Base-by-base conservation (phyloP, 2,113 vertebrate genomes). In the Nothoprocta pentlandii region DNA sequence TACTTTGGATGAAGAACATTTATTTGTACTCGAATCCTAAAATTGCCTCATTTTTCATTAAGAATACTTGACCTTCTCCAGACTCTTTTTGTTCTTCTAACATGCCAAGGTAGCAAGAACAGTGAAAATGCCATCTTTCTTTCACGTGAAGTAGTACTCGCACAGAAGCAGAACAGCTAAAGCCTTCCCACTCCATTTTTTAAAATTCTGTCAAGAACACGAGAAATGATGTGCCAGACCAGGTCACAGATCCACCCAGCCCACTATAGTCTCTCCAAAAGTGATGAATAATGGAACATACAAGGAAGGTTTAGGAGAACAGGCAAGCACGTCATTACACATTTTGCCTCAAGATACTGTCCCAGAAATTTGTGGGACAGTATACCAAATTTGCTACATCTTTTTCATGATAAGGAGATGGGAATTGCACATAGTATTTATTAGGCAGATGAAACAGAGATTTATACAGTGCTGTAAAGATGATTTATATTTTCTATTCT, bases 261-360 rank as follows among this genome's bases (percentile, higher is more conserved):
- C 80, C 68, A 80, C 30, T 54, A 16, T 67, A 26, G 53, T 66
- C n/a, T 70, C 68, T 88, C 71, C 49, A 70, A 58, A 68, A 93
- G 30, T 94, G 92, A 93, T 78, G 68, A 73, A 88, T 94, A 94
- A 74, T 56, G 47, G 71, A 59, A 87, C 70, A 63, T n/a, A 83
- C 54, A 80, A 85, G 44, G 80, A 93, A 76, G 77, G 82, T 49
- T 32, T 34, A 69, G 53, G 58, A 79, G 46, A 87, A 85, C 9
- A 44, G 47, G n/a, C 75, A 82, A 51, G 63, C 59, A 10, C 23
- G 32, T 14, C n/a, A 61, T 91, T 62, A 69, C 30, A 80, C 53
- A 67, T 22, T 85, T 17, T 78, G 64, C 39, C 46, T 87, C 30
- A 44, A 30, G 32, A 89, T 68, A 73, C 39, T 75, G 19, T 61